Evolutionary conservation across 1,140 invertebrate species (phyloP), one percentile per base, ranked within the genome.

Genomic region (Trachelipus rathkii): DNA sequence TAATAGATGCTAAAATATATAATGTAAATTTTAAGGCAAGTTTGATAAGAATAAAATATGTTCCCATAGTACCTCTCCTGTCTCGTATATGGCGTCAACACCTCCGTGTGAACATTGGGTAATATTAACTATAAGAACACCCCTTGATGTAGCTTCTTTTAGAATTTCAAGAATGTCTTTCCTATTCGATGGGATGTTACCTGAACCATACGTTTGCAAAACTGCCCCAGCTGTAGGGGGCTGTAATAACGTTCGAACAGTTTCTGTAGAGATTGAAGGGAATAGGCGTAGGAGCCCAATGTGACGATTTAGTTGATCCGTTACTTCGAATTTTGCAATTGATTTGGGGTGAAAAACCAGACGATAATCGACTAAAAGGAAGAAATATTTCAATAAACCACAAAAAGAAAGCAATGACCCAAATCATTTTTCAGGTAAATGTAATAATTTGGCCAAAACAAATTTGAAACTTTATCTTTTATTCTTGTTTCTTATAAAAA

Each of bases 81-180:
- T 92, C 82, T 94, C 92, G 83, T 99, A 99, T 0, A 90, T 85
- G 3, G 86, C 79, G 0, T 87, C 87, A 11, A 97, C 95, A 19
- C 89, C 85, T 84, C 81, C 95, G 92, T 75, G 89, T 90, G 0
- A 84, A 82, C 97, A 98, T 84, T 98, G 96, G 0, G 95, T 96
- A 60, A 93, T 94, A 84, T 98, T 98, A 0, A 99, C 88, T 46
- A 99, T 91, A 11, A 99, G 90, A 0, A 97, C 89, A 0, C 95
- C 96, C 43, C 92, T 86, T 24, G 90, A 85, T 0, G 90, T 87
- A 0, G 96, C 96, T 0, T 87, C 86, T 50, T 88, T 85, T 0
- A 98, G 85, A 79, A 91, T 92, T 0, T 89, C 85, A 0, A 97
- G 84, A 0, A 99, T 86, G 81, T 97, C 95, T n/a, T 86, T 85